Evolutionary conservation across 2,797 vertebrate species (phyloP), one percentile per base, ranked within the genome.

Genomic region (Rhinichthys osculus): DNA sequence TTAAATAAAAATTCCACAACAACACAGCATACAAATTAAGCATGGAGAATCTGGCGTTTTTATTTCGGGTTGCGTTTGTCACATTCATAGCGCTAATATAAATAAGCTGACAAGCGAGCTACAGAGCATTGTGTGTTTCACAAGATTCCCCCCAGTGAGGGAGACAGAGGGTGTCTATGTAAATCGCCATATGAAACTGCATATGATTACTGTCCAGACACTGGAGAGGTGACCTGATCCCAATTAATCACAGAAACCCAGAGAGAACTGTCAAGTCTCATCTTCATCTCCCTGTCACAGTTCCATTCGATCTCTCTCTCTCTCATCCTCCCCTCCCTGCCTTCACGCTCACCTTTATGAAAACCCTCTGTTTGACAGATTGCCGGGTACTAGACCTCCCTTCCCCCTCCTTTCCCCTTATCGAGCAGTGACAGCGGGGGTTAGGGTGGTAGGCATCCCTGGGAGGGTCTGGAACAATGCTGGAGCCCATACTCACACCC

Each of bases 201-300:
- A 96, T 94, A 88, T 89, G 93, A 94, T 90, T 91, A 96, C 94
- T 96, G 94, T 96, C 95, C 95, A 94, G 94, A 95, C 94, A 94
- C 90, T 92, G 93, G 94, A 94, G 94, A 94, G 94, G 95, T 95
- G 95, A 96, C 95, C 96, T 97, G 97, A 98, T 98, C 96, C 96
- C 97, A 98, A 97, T 98, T 98, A 98, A 96, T 95, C 96, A 96
- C 96, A 97, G 96, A 95, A 95, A 96, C 94, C 95, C 95, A 94
- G 95, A 94, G 96, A 97, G 96, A 96, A 95, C 94, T 98, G 95
- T 97, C 97, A 97, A 95, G 94, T 96, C 92, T 93, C 95, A 96
- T 97, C 96, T 96, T 96, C 95, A 94, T 97, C 97, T 90, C 92
- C 93, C 89, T 87, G 89, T 87, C 89, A 90, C 76, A 73, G 80